These are phyloP conservation scores for Andrena flavipes DNA, from an alignment of 2,888 invertebrate genomes.

Conservation along the genomic window DNA sequence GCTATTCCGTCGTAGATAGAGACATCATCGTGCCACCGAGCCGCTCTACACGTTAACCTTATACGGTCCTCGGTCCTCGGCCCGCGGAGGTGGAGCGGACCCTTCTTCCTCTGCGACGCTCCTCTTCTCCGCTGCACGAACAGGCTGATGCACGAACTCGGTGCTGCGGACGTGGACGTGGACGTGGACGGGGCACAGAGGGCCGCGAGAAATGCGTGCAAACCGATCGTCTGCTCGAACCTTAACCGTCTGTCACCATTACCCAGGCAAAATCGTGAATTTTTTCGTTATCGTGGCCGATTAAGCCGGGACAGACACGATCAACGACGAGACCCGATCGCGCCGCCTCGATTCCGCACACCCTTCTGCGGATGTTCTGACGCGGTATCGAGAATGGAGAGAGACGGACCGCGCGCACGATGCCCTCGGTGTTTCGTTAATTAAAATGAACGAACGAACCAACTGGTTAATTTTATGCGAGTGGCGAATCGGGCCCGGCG, in stretches of 20 bases:
- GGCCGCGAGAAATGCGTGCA: constrained; percentile 3
- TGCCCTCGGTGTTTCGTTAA: constrained; percentile 83
- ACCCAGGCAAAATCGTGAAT: constrained; percentile 29
- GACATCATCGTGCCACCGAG: constrained; percentile 81
- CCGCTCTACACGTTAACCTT: constrained; percentile 68
- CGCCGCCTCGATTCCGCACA: constrained; percentile 34
- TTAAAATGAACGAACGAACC: constrained; percentile 80
- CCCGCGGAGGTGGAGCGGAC: constrained; percentile 10
- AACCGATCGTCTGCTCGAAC: not conserved
- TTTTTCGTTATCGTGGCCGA: not conserved
- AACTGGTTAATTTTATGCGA: constrained; percentile 84
- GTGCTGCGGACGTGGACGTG: not conserved
- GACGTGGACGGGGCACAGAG: not conserved
- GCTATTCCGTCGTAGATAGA: constrained; percentile 78
- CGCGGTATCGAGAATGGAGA: constrained; percentile 53
- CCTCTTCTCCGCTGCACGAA: constrained; percentile 33
- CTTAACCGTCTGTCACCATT: not conserved
- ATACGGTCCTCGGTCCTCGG: constrained; percentile 56
- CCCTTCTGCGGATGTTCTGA: constrained; percentile 44
- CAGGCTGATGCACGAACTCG: constrained; percentile 43
- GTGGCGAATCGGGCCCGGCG: constrained; percentile 78
- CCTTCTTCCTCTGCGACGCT: constrained; percentile 15
- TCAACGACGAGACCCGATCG: constrained; percentile 37
- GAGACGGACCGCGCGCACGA: constrained; percentile 70
- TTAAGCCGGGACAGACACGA: constrained; percentile 4